Percentiles rank a stretch among this genome's conserved stretches.
Conservation (phyloP, 35 echinoderm and acorn worm genomes). For the Lytechinus pictus region DNA sequence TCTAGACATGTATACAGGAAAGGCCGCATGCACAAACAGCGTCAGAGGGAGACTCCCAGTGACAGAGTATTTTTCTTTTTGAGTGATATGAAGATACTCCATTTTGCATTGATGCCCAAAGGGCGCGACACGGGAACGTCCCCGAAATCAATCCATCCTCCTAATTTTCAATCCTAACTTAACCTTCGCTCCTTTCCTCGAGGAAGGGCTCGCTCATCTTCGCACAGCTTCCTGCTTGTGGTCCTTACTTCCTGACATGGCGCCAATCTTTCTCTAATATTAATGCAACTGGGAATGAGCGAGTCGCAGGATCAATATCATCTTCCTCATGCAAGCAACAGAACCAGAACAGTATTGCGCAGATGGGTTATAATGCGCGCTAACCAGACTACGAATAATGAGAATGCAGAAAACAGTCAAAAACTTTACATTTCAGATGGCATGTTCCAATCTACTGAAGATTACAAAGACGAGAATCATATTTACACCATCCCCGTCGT, state of each 20-base stretch:
- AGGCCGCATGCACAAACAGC: background rate
- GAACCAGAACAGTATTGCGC: too few relatives aligned
- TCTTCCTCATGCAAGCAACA: too few relatives aligned
- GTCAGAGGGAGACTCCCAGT: background rate
- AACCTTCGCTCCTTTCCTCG: background rate
- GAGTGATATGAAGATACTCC: background rate
- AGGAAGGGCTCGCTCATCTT: background rate
- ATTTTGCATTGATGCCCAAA: background rate
- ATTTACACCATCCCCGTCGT: too few relatives aligned
- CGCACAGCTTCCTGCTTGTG: background rate
- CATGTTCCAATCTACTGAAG: too few relatives aligned
- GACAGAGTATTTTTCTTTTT: background rate
- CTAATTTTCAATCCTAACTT: slow-evolving; percentile 13
- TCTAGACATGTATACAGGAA: background rate
- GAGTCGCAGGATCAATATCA: background rate
- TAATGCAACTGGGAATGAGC: background rate
- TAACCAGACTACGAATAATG: too few relatives aligned
- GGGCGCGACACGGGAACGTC: background rate
- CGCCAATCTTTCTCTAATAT: background rate
- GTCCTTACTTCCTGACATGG: background rate
- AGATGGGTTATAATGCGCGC: too few relatives aligned
- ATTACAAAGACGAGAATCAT: background rate
- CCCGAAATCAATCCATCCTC: background rate
- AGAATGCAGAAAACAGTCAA: too few relatives aligned
- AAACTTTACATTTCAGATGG: too few relatives aligned